Conservation (phyloP, 2,113 vertebrate genomes). For the Girardinichthys multiradiatus region DNA sequence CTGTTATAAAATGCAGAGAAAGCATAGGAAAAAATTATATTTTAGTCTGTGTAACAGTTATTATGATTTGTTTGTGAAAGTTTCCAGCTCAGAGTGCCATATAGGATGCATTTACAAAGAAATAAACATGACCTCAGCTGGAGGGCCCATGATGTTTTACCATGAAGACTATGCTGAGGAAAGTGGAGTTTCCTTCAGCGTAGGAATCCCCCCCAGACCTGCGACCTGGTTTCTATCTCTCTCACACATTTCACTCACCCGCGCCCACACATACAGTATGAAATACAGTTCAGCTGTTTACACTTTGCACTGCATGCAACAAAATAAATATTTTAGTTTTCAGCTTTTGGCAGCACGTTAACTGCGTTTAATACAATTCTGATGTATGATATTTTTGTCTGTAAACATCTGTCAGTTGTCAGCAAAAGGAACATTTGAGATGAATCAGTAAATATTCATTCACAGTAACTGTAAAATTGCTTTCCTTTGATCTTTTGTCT, state of each 20-base stretch:
- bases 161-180: conserved; percentile 18
- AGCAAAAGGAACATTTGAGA: too few relatives aligned
- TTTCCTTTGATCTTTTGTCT: neutral
- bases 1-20: neutral
- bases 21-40: neutral
- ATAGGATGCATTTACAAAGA: neutral
- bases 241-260: conserved; percentile 23
- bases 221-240: conserved; percentile 50
- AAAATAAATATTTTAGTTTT: neutral
- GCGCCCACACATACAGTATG: conserved; percentile 15
- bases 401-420: too few relatives aligned
- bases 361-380: neutral
- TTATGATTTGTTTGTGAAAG: neutral
- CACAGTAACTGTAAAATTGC: neutral
- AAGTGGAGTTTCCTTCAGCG: conserved; percentile 69
- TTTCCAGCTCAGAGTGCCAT: neutral
- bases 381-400: too few relatives aligned
- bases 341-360: neutral
- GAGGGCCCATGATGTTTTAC: conserved; percentile 37
- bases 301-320: neutral
- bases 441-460: neutral
- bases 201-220: conserved; percentile 68
- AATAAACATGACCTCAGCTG: conserved; percentile 13
- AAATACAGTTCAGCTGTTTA: conserved; percentile 23
- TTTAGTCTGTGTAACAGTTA: neutral